These are phyloP conservation scores for Zophobas morio DNA, from an alignment of 1,140 invertebrate species.

Conservation along the genomic window DNA sequence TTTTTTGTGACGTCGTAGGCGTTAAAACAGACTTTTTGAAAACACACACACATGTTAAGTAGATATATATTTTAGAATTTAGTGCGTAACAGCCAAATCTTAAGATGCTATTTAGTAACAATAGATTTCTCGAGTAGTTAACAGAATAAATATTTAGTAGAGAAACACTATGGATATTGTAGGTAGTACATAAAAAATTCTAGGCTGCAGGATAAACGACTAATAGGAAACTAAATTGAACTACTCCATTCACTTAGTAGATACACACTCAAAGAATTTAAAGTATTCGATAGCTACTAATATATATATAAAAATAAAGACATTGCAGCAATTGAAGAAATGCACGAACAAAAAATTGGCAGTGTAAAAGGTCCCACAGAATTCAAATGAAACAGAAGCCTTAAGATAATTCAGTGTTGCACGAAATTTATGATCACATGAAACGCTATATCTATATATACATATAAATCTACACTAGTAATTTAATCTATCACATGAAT, in stretches of 20 bases:
- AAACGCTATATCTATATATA: slow-evolving; percentile 32
- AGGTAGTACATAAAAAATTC: slow-evolving; percentile 14
- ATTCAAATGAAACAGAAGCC: not conserved
- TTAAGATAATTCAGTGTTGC: slow-evolving; percentile 10
- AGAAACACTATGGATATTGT: slow-evolving; percentile 30
- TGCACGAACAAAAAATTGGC: slow-evolving; percentile 16
- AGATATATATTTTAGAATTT: slow-evolving; percentile 53
- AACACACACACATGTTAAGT: slow-evolving; percentile 5
- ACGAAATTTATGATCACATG: slow-evolving; percentile 32
- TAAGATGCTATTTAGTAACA: slow-evolving; percentile 36
- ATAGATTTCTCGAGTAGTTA: slow-evolving; percentile 23
- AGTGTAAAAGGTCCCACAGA: slow-evolving; percentile 18
- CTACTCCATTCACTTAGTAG: slow-evolving; percentile 26
- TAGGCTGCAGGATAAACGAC: slow-evolving; percentile 7
- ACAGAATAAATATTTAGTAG: slow-evolving; percentile 50
- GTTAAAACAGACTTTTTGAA: not conserved
- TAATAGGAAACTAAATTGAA: slow-evolving; percentile 34
- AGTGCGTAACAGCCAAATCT: slow-evolving; percentile 54
- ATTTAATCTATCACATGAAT: slow-evolving; percentile 45
- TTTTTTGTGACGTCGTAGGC: no score
- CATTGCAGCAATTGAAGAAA: not conserved
- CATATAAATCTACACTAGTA: slow-evolving; percentile 31
- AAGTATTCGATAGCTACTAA: no score
- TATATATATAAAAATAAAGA: not conserved
- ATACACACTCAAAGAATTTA: slow-evolving; percentile 21